Conservation (phyloP, 2,888 invertebrate species). For the Pandemis heparana region DNA sequence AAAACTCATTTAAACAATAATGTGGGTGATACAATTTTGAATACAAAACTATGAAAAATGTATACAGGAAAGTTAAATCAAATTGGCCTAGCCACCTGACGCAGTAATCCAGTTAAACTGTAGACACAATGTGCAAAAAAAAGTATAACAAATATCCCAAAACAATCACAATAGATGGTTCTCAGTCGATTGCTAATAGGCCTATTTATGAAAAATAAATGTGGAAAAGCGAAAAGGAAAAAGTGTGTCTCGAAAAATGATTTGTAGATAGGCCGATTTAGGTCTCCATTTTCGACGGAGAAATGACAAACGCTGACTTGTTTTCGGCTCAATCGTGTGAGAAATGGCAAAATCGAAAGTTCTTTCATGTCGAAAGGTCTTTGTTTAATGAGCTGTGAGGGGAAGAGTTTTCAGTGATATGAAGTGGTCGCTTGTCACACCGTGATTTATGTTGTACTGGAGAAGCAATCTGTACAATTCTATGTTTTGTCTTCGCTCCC, state of each 20-base stretch:
- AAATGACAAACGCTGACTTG: constrained; percentile 54
- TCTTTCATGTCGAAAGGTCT: constrained; percentile 55
- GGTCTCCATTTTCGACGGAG: constrained; percentile 46
- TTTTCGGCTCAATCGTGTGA: constrained; percentile 55
- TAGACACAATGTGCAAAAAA: too few relatives aligned
- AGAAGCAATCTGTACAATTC: too few relatives aligned
- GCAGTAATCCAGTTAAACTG: too few relatives aligned
- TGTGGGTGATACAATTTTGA: too few relatives aligned
- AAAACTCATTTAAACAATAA: too few relatives aligned
- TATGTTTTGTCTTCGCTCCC: too few relatives aligned
- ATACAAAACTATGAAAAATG: too few relatives aligned
- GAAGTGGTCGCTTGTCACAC: constrained; percentile 10
- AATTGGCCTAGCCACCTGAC: too few relatives aligned
- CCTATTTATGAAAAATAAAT: background rate
- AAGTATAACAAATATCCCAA: background rate
- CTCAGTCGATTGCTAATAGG: background rate
- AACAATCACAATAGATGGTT: background rate
- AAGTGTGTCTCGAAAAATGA: constrained; percentile 44
- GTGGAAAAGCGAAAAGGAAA: constrained; percentile 2
- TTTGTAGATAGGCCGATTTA: constrained; percentile 42
- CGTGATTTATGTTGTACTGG: background rate
- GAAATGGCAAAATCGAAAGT: constrained; percentile 59
- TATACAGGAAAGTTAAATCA: too few relatives aligned
- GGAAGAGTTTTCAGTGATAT: constrained; percentile 44
- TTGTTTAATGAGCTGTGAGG: constrained; percentile 61